phyloP scores from a whole-genome alignment of 92 coral and sea anemone genomes.

The Paramuricea clavata region DNA sequence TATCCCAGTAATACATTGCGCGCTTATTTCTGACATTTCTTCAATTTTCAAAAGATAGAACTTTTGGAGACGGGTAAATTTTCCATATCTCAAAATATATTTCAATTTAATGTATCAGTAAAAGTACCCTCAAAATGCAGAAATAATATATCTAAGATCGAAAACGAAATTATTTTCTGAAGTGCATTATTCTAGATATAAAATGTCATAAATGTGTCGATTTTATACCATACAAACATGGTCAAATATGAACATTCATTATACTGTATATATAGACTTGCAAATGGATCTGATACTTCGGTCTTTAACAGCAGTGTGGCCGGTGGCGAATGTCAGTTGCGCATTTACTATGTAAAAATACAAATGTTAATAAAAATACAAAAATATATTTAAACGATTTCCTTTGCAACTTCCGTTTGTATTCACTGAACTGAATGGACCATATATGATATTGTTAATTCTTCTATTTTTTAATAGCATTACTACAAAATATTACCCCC shows the following conservation, averaged over 20 bases:
- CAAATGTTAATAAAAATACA: background rate
- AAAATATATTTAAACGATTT: background rate
- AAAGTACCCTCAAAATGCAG: no score
- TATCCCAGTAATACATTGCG: background rate
- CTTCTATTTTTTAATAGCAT: background rate
- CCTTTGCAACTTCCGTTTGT: conserved; percentile 14
- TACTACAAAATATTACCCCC: conserved; percentile 38
- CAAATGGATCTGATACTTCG: background rate
- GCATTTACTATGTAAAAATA: background rate
- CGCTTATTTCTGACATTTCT: background rate
- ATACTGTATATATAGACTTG: background rate
- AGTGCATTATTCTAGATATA: no score
- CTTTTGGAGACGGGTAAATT: no score
- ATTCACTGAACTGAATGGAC: background rate
- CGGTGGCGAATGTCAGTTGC: background rate
- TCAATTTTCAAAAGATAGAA: background rate
- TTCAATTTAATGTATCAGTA: no score
- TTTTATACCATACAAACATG: no score
- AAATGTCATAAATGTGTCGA: no score
- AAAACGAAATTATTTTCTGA: no score
- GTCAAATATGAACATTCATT: no score
- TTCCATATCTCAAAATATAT: background rate
- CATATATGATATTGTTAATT: background rate
- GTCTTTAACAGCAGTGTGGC: background rate
- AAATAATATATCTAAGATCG: no score